Evolutionary conservation across 2,113 vertebrate species (phyloP), one percentile per base, ranked within the genome.

Genomic region (Albula goreensis): DNA sequence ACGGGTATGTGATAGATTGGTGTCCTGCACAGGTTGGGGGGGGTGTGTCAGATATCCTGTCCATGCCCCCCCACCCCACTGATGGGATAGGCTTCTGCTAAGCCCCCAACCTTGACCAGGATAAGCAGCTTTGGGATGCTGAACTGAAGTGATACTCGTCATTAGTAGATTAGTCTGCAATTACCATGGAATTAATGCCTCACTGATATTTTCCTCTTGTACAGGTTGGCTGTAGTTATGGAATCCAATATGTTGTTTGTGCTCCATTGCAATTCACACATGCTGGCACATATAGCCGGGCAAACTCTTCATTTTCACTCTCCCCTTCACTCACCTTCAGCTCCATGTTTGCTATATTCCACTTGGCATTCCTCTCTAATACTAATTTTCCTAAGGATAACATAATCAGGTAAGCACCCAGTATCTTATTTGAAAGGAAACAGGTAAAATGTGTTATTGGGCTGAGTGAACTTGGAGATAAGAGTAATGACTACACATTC

Each of bases 141-240:
- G 53, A 50, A 60, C 84, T 63, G 53, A 48, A 85, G 53, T 80
- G 78, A 85, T 85, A 80, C 84, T 57, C 53, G 22, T 80, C 84
- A 63, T 85, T 85, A 85, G 78, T 79, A 80, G 77, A 85, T 85
- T 66, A 85, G 52, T 80, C 78, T n/a, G 78, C 84, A 80, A 48
- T 83, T 83, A n/a, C 48, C 56, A 49, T 49, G 41, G 31, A 31
- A 22, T 83, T 50, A 83, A 49, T 83, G 82, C 22, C 41, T 8
- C 19, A 70, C 57, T 66, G 49, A 63, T 83, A 83, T 17, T 4
- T 31, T 63, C 53, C 31, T 15, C 53, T 48, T 50, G 15, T 15
- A 50, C 25, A 31, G 31, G 70, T 31, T 17, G 13, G 22, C 9
- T 41, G 8, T 48, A 79, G 41, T 19, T 25, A 50, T 12, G 80